Conservation (phyloP, 2,113 vertebrate genomes). For the Trematomus loennbergii region DNA sequence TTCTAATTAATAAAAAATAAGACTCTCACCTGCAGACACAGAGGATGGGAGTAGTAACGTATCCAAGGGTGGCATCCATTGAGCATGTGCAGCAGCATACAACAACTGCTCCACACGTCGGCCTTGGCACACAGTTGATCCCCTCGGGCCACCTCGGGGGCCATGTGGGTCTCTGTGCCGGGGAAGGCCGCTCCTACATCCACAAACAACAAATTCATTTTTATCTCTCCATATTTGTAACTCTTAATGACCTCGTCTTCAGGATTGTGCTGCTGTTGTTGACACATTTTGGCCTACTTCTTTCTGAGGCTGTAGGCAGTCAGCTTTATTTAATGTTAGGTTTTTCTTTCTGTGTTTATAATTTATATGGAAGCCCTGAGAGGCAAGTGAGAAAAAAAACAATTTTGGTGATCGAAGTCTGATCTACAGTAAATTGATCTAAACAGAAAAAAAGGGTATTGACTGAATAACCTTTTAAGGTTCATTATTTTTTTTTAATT, state of each 20-base stretch:
- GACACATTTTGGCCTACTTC: not conserved
- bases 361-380: not conserved
- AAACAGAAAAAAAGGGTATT: too few species aligned
- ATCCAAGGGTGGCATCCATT: constrained; percentile 94
- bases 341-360: not conserved
- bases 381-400: too few species aligned
- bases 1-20: not conserved
- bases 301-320: not conserved
- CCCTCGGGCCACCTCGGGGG: constrained; percentile 93
- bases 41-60: constrained; percentile 90
- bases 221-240: not conserved
- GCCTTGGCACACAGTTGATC: constrained; percentile 88
- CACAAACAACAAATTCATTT: not conserved
- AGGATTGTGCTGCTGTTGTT: not conserved
- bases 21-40: constrained; percentile 90
- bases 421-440: too few species aligned
- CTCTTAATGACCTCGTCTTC: not conserved
- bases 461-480: too few species aligned
- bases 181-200: constrained; percentile 87
- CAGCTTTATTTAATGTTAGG: too few species aligned
- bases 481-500: too few species aligned
- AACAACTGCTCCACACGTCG: constrained; percentile 98
- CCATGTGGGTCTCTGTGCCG: constrained; percentile 96
- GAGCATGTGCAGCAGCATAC: constrained; percentile 96
- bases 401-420: too few species aligned